Conservation (phyloP, 2,797 vertebrate genomes). For the Hyperoplus immaculatus region DNA sequence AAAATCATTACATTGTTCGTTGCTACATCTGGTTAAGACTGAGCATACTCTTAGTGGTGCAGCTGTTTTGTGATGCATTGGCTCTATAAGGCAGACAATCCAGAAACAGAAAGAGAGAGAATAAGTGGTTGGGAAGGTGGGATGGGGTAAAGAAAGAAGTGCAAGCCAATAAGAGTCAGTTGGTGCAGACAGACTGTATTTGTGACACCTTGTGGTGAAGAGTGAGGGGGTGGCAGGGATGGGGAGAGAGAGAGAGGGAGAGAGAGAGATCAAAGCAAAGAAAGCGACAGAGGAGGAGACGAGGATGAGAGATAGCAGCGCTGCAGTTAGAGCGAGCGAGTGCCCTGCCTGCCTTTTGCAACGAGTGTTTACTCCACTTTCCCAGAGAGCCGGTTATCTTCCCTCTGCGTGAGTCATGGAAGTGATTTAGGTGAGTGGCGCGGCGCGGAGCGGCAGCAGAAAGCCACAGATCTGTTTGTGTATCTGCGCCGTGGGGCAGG, state of each 20-base stretch:
- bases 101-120: slow-evolving; percentile 6
- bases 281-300: slow-evolving; percentile 55
- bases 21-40: background rate
- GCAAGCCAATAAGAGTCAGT: slow-evolving; percentile 63
- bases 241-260: slow-evolving; percentile 40
- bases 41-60: slow-evolving; percentile 8
- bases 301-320: slow-evolving; percentile 65
- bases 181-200: slow-evolving; percentile 62
- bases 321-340: slow-evolving; percentile 52
- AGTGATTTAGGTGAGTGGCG: slow-evolving; percentile 77
- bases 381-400: slow-evolving; percentile 69
- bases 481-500: slow-evolving; percentile 50
- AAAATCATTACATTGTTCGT: no score
- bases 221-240: slow-evolving; percentile 60
- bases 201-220: slow-evolving; percentile 77
- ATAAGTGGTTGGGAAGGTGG: background rate
- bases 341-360: slow-evolving; percentile 45
- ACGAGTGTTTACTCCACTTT: slow-evolving; percentile 73
- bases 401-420: slow-evolving; percentile 73
- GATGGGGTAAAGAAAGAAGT: slow-evolving; percentile 31
- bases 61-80: slow-evolving; percentile 46
- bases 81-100: slow-evolving; percentile 69
- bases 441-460: slow-evolving; percentile 52
- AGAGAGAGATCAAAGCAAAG: slow-evolving; percentile 57
- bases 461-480: slow-evolving; percentile 42